phyloP scores from a whole-genome alignment of 1,140 invertebrate species.

The Telenomus remus region DNA sequence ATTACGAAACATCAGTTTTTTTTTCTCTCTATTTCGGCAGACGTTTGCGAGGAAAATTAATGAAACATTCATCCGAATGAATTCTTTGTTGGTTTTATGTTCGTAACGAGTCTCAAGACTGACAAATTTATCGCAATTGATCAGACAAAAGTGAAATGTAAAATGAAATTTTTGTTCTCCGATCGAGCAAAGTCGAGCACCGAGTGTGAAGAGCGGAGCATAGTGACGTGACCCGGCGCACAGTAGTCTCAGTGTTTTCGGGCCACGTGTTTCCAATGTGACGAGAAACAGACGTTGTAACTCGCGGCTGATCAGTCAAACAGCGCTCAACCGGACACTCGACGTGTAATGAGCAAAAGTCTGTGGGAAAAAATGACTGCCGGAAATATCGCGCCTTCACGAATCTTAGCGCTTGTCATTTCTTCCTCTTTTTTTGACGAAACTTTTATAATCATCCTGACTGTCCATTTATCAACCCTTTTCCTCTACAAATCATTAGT shows the following conservation, averaged over 20 bases:
- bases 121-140: constrained; percentile 44
- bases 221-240: constrained; percentile 44
- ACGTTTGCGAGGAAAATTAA: too few species aligned
- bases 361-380: constrained; percentile 38
- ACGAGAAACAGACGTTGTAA: constrained; percentile 59
- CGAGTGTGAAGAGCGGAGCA: constrained; percentile 34
- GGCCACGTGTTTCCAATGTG: constrained; percentile 58
- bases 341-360: constrained; percentile 31
- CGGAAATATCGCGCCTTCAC: constrained; percentile 35
- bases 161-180: constrained; percentile 52
- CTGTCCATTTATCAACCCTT: constrained; percentile 14
- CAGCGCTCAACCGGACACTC: constrained; percentile 37
- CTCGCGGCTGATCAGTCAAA: constrained; percentile 57
- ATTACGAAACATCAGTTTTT: too few species aligned
- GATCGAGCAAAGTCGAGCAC: constrained; percentile 27
- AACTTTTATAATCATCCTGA: constrained; percentile 9
- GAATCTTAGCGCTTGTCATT: constrained; percentile 28
- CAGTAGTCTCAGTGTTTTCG: constrained; percentile 59
- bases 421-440: constrained; percentile 8
- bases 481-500: constrained; percentile 18
- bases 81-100: too few species aligned
- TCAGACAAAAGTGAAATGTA: constrained; percentile 47
- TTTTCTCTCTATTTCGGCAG: too few species aligned
- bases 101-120: too few species aligned
- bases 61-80: too few species aligned